Evolutionary conservation across 2,113 vertebrate species (phyloP).

Genomic region (Tragelaphus imberbis): DNA sequence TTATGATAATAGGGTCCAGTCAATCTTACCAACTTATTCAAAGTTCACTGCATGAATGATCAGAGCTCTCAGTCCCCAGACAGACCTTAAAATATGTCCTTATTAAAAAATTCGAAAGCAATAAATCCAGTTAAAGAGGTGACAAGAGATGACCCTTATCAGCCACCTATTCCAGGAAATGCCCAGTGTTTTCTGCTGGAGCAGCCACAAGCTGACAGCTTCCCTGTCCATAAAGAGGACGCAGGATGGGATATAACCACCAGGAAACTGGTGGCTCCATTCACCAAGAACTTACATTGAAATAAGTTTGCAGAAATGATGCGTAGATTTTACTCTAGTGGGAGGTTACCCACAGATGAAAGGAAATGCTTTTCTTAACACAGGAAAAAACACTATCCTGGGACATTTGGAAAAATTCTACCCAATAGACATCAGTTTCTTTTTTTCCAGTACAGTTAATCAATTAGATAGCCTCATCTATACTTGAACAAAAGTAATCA

Average conservation of each 20-base stretch:
- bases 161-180: not conserved
- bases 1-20: conserved; percentile 47
- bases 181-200: not conserved
- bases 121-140: conserved; percentile 36
- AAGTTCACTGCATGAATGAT: conserved; percentile 64
- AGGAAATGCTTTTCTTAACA: not conserved
- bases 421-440: not conserved
- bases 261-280: not conserved
- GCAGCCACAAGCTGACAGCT: not conserved
- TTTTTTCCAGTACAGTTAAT: not conserved
- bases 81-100: conserved; percentile 49
- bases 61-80: conserved; percentile 30
- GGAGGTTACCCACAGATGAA: not conserved
- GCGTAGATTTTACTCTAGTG: not conserved
- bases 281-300: not conserved
- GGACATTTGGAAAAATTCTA: not conserved
- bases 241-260: not conserved
- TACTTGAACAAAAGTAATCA: not conserved
- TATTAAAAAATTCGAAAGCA: conserved; percentile 51
- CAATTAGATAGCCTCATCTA: not conserved
- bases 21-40: conserved; percentile 52
- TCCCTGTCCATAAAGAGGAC: not conserved
- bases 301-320: not conserved
- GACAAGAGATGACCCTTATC: conserved; percentile 25
- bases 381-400: not conserved